Conservation (phyloP, 2,113 vertebrate species). For the Ceratotherium simum region DNA sequence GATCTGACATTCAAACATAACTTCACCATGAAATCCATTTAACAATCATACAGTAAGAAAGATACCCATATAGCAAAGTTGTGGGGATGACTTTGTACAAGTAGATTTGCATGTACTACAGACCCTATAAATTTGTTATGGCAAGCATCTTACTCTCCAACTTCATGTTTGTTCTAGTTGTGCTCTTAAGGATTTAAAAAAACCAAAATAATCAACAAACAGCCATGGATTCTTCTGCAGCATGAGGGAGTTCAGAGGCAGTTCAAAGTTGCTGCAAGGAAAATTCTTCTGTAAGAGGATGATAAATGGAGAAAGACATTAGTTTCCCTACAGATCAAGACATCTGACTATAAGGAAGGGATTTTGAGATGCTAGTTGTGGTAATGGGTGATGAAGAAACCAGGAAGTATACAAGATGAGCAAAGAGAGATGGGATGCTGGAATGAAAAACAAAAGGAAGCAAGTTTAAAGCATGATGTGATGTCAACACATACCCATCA, state of each 20-base stretch:
- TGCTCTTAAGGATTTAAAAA: conserved; percentile 53
- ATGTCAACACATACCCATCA: neutral
- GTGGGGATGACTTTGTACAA: neutral
- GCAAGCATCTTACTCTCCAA: conserved; percentile 33
- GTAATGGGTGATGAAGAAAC: conserved; percentile 41
- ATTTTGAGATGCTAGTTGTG: conserved; percentile 49
- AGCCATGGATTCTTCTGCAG: conserved; percentile 19
- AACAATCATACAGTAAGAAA: conserved; percentile 27
- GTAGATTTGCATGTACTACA: conserved; percentile 17
- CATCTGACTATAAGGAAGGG: conserved; percentile 31
- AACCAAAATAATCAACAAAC: conserved; percentile 52
- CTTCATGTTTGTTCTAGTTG: conserved; percentile 53
- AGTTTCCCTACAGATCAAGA: conserved; percentile 38
- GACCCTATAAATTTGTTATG: conserved; percentile 33
- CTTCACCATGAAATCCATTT: conserved; percentile 7
- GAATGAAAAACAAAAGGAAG: conserved; percentile 46
- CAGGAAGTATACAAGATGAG: conserved; percentile 3
- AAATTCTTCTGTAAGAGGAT: conserved; percentile 48
- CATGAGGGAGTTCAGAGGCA: conserved; percentile 40
- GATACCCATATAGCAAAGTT: neutral
- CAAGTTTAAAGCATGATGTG: neutral
- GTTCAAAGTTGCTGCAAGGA: conserved; percentile 27
- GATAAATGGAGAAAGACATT: conserved; percentile 28
- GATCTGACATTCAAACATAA: neutral
- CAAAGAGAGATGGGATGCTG: conserved; percentile 11